Conservation (phyloP, 2,797 vertebrate genomes). For the Mus spretus region DNA sequence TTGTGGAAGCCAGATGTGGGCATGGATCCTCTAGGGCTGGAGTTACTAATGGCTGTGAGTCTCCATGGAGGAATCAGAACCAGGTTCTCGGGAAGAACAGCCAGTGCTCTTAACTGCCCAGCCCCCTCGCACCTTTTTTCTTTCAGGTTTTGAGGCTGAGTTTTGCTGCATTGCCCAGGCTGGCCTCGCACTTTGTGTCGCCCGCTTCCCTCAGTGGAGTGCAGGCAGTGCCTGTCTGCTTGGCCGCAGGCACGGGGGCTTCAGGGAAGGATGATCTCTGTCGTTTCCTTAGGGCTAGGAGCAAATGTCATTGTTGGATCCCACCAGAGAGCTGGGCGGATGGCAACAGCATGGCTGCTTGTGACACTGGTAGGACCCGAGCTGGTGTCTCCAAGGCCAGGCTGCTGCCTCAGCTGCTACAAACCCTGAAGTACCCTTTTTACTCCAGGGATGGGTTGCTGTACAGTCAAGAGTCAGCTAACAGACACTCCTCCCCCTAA, state of each 20-base stretch:
- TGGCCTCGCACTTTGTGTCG: neutral
- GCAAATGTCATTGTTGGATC: neutral
- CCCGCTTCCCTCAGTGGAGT: neutral
- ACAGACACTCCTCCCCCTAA: neutral
- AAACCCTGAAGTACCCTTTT: neutral
- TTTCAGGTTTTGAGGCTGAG: neutral
- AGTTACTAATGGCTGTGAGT: neutral
- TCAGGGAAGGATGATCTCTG: neutral
- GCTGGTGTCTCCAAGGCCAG: neutral
- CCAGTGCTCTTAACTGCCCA: neutral
- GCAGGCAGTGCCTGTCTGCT: neutral
- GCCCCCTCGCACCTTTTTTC: neutral
- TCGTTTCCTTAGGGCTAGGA: neutral
- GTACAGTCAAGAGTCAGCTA: neutral
- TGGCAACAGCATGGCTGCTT: neutral
- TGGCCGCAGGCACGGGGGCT: rapidly evolving
- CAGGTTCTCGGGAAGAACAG: neutral
- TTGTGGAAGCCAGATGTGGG: neutral
- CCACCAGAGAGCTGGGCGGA: neutral
- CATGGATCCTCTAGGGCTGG: neutral
- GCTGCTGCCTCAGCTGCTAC: neutral
- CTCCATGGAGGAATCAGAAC: neutral
- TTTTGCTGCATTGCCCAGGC: neutral
- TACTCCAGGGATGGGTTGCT: neutral
- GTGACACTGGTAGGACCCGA: neutral